phyloP scores from a whole-genome alignment of 2,888 invertebrate species.

The Artemia sinica region DNA sequence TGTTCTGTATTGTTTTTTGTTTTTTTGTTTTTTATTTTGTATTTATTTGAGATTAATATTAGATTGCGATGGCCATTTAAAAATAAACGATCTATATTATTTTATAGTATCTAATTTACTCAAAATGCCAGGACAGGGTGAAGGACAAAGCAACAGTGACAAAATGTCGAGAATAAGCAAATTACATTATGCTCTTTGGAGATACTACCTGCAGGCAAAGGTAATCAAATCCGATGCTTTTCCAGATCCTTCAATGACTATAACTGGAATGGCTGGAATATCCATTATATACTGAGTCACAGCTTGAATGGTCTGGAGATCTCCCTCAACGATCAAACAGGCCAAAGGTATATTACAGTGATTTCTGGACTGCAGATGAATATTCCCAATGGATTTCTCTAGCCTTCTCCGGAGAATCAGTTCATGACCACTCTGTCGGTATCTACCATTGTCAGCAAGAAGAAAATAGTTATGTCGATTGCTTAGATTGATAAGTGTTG shows the following conservation, averaged over 20 bases:
- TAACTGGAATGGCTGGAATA: conserved; percentile 88
- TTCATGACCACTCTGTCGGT: conserved; percentile 56
- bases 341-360: conserved; percentile 91
- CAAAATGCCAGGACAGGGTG: too few relatives aligned
- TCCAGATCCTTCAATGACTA: conserved; percentile 93
- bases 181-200: too few relatives aligned
- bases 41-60: too few relatives aligned
- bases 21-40: too few relatives aligned
- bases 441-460: conserved; percentile 94
- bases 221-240: conserved; percentile 86
- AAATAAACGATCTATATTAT: too few relatives aligned
- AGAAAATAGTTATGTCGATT: conserved; percentile 96
- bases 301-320: conserved; percentile 85
- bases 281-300: conserved; percentile 93
- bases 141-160: too few relatives aligned
- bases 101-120: too few relatives aligned
- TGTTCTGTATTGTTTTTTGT: too few relatives aligned
- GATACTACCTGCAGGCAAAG: conserved; percentile 53
- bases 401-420: conserved; percentile 76
- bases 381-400: conserved; percentile 91
- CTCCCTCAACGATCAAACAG: conserved; percentile 91
- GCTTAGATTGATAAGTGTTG: conserved; percentile 60
- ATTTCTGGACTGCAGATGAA: conserved; percentile 80
- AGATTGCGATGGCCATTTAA: too few relatives aligned
- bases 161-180: too few relatives aligned